phyloP scores from a whole-genome alignment of 2,797 vertebrate genomes.

The Rousettus madagascariensis region DNA sequence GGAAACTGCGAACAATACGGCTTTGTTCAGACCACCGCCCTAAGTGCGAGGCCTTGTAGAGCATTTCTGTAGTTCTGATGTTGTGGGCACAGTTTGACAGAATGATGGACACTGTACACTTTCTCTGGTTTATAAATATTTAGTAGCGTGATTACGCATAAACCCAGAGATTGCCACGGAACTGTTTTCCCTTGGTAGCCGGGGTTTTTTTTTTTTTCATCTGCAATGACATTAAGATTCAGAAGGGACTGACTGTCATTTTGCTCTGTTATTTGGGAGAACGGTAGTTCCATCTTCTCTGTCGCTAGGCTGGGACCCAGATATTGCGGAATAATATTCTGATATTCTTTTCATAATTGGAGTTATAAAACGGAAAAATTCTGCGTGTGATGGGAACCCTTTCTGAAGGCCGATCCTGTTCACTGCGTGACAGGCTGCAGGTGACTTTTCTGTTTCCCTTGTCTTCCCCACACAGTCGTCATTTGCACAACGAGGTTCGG shows the following conservation, averaged over 20 bases:
- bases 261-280: slow-evolving; percentile 17
- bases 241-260: slow-evolving; percentile 22
- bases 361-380: neutral
- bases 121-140: slow-evolving; percentile 60
- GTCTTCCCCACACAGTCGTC: neutral
- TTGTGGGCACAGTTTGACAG: neutral
- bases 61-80: neutral
- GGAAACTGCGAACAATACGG: neutral
- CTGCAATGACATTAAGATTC: slow-evolving; percentile 41
- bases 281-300: neutral
- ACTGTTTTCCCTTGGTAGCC: neutral
- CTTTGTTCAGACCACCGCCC: neutral
- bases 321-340: neutral
- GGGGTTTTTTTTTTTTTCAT: neutral
- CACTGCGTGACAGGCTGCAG: neutral
- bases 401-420: neutral
- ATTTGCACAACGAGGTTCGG: neutral
- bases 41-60: neutral
- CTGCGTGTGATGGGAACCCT: neutral
- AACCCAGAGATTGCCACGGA: neutral
- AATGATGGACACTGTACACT: neutral
- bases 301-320: neutral
- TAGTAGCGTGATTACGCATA: neutral
- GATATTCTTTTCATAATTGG: neutral
- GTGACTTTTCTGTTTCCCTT: neutral